Conservation (phyloP, 2,113 vertebrate species). For the Charina bottae region DNA sequence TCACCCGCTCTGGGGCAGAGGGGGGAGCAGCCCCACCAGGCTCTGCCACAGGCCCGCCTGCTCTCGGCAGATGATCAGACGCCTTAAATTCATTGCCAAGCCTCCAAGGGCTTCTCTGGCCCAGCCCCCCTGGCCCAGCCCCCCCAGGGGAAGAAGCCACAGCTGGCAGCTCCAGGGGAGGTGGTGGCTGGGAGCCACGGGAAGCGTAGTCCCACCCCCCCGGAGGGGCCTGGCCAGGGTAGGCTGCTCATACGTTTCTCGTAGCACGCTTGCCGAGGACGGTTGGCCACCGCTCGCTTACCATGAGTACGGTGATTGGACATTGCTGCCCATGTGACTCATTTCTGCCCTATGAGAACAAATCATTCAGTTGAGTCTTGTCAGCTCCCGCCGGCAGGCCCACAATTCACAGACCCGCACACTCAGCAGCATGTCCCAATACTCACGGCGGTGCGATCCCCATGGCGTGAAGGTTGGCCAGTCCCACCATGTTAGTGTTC, state of each 20-base stretch:
- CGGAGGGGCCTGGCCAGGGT: neutral
- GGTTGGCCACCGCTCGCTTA: neutral
- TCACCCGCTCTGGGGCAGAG: neutral
- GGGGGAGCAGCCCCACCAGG: neutral
- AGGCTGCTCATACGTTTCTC: neutral
- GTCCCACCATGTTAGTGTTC: constrained; percentile 89
- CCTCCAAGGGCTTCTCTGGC: neutral
- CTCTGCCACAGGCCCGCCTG: neutral
- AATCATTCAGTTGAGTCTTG: neutral
- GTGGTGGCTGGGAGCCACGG: neutral
- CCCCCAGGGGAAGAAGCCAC: neutral
- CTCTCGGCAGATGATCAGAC: neutral
- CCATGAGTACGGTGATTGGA: neutral
- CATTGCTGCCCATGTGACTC: neutral
- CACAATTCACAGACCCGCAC: neutral
- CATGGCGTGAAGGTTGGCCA: constrained; percentile 96
- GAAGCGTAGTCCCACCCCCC: neutral
- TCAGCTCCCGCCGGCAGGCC: neutral
- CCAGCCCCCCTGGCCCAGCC: no score
- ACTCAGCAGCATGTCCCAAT: neutral
- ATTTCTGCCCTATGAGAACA: neutral
- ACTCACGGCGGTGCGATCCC: constrained; percentile 97
- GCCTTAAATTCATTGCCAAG: no score
- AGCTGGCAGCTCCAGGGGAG: neutral
- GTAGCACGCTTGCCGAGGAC: neutral